Base-by-base conservation (phyloP, 2,113 vertebrate genomes). In the Brachyhypopomus occidentalis region DNA sequence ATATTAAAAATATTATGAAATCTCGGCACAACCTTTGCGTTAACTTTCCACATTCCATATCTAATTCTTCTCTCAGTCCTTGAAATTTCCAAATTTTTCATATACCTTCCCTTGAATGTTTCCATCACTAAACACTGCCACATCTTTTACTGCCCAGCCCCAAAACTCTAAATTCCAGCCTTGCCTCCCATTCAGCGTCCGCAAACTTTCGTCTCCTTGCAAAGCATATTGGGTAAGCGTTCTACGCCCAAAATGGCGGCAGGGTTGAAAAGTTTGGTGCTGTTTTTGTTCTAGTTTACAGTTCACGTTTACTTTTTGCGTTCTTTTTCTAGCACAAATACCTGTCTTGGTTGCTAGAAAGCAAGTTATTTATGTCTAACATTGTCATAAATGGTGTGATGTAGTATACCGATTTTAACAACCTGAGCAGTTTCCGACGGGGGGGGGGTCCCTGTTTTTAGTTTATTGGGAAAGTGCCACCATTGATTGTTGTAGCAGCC, bases 201-300 rank as follows among this genome's bases (percentile, higher is more conserved):
- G 45, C 12, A 81, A 79, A 81, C 87, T 88, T 79, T 75, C 30
- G 81, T 86, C 80, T 83, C 62, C 79, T 85, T 86, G 89, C 90
- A 76, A 88, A 75, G 94, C 92, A 94, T 84, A 92, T 88, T 94
- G 94, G 92, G 90, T 89, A 90, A 79, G 81, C 87, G 90, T 88
- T 91, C 89, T 89, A 96, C 96, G 95, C 96, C 95, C 95, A 97
- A 96, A 95, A 96, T 96, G 96, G 96, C 95, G 94, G 95, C 93
- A 94, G 92, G 90, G 86, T 96, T 92, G 92, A 95, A 96, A 94
- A 95, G 91, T 95, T 87, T 93, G 86, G 83, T 56, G 86, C 78
- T 88, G 88, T 90, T 84, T 84, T 90, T 88, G 77, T 85, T 84
- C 78, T 86, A 92, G 88, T 92, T 92, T 80, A 77, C 85, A 80